Conservation (phyloP, 2,797 vertebrate species). For the Sebastes minor region DNA sequence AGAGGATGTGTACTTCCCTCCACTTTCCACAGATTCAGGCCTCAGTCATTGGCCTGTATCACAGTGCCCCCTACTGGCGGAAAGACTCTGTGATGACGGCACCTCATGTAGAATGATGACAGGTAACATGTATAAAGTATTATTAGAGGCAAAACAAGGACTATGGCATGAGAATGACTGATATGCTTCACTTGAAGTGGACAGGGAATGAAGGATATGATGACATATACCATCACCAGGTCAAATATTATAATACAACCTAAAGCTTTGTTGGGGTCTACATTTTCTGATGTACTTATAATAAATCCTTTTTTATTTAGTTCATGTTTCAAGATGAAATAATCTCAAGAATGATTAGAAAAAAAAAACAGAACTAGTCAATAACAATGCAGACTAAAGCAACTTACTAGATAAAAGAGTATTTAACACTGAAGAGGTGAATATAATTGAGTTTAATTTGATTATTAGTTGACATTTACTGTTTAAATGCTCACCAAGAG, state of each 20-base stretch:
- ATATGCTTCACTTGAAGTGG: background rate
- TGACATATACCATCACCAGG: background rate
- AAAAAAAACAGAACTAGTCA: background rate
- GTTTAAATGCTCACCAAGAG: background rate
- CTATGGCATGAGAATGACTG: background rate
- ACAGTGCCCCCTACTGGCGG: slow-evolving; percentile 84
- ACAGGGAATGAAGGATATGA: background rate
- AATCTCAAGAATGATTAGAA: background rate
- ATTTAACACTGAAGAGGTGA: background rate
- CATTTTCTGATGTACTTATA: background rate
- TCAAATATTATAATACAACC: background rate
- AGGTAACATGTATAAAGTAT: slow-evolving; percentile 25
- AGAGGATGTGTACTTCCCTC: slow-evolving; percentile 38
- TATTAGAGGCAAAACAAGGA: slow-evolving; percentile 7
- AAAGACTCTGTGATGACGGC: background rate
- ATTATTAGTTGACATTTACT: background rate
- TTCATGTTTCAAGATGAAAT: background rate
- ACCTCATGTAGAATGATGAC: slow-evolving; percentile 16
- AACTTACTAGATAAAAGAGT: background rate
- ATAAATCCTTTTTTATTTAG: background rate
- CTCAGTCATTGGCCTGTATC: slow-evolving; percentile 62
- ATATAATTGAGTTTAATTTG: background rate
- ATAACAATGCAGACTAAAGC: background rate
- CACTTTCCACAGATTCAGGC: slow-evolving; percentile 35
- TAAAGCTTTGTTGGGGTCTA: background rate